These are phyloP conservation scores for Drosophila funebris DNA, from an alignment of 1,140 invertebrate genomes.

Conservation along the genomic window DNA sequence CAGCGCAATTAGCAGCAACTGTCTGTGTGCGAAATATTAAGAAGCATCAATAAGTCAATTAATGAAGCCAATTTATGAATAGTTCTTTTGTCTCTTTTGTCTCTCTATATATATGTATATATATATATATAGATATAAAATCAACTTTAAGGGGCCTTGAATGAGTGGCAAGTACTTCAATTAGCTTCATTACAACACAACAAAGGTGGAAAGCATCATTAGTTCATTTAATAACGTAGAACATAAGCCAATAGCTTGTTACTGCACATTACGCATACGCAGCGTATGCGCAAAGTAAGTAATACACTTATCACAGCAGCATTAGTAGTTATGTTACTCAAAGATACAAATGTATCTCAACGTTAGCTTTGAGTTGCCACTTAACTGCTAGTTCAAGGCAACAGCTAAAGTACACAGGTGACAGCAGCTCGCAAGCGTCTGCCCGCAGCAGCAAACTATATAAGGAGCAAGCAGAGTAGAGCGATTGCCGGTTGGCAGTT, in stretches of 20 bases:
- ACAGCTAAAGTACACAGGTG: conserved; percentile 3
- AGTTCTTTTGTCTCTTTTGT: not conserved
- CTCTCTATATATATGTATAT: not conserved
- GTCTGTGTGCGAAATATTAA: not conserved
- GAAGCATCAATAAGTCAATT: conserved; percentile 7
- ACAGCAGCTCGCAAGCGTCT: not conserved
- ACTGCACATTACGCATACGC: conserved; percentile 1
- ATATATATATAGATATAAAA: too few relatives aligned
- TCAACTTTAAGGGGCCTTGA: too few relatives aligned
- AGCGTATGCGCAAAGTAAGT: not conserved
- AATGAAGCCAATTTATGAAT: conserved; percentile 7
- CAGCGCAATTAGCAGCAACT: conserved; percentile 31
- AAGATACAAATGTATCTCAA: not conserved
- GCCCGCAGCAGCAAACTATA: not conserved
- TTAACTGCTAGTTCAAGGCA: not conserved
- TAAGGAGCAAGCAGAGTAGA: not conserved
- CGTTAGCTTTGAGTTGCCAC: not conserved
- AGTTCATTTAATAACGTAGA: too few relatives aligned
- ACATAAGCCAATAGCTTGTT: not conserved
- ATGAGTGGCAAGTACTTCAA: too few relatives aligned
- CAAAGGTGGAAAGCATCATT: too few relatives aligned
- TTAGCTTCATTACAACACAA: too few relatives aligned
- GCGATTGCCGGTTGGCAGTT: too few relatives aligned
- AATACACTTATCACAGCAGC: not conserved
- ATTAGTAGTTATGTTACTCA: not conserved